Percentiles rank a stretch among this genome's conserved stretches.
phyloP scores from a whole-genome alignment of 2,113 vertebrate genomes.

The Tursiops truncatus region DNA sequence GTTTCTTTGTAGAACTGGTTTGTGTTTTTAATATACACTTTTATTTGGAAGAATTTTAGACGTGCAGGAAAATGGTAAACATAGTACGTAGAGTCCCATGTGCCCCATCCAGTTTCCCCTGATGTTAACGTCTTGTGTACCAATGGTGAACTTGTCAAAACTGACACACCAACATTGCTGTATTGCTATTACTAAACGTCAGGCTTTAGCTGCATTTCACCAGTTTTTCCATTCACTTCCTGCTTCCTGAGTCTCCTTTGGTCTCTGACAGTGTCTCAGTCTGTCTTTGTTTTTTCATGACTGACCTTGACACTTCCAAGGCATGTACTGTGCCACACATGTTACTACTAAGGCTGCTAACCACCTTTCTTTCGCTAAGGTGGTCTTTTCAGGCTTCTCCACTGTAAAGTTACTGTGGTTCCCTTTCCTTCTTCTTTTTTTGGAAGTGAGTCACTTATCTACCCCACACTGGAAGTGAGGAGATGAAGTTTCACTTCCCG shows the following conservation, averaged over 20 bases:
- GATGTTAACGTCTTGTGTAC: rapidly evolving
- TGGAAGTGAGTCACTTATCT: background rate
- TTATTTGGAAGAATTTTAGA: background rate
- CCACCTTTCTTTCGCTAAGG: background rate
- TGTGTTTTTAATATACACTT: background rate
- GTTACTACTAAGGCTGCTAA: rapidly evolving
- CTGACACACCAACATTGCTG: no score
- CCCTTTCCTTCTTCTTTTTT: background rate
- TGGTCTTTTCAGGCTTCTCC: background rate
- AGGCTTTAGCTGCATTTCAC: background rate
- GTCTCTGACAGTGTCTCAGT: background rate
- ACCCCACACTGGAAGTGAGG: background rate
- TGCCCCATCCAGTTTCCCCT: background rate
- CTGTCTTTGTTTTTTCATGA: background rate
- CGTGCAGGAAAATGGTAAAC: background rate
- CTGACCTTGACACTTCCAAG: background rate
- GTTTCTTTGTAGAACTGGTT: background rate
- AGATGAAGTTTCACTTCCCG: background rate
- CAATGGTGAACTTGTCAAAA: background rate
- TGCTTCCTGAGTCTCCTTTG: background rate
- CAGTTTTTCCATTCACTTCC: background rate
- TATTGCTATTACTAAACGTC: rapidly evolving
- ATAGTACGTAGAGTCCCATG: rapidly evolving
- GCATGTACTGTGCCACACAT: background rate
- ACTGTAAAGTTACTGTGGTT: rapidly evolving